Percentiles rank a stretch among this genome's conserved stretches.
These are phyloP conservation scores for Melanotaenia boesemani DNA, from an alignment of 2,797 vertebrate genomes.

Conservation along the genomic window DNA sequence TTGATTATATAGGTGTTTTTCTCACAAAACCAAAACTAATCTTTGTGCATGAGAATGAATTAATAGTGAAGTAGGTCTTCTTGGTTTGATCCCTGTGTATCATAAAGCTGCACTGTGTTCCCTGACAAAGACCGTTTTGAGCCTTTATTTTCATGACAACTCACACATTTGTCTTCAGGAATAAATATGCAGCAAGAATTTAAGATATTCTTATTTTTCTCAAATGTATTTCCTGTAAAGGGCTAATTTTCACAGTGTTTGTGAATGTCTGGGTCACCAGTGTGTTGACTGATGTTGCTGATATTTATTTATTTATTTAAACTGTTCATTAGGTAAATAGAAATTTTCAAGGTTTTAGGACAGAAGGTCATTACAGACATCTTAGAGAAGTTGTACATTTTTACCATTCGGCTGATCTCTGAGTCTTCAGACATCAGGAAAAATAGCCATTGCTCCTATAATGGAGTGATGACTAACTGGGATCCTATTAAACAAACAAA, in stretches of 20 bases:
- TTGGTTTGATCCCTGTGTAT: too few species aligned
- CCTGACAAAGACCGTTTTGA: too few species aligned
- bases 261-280: neutral
- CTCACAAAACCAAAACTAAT: neutral
- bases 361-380: too few species aligned
- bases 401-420: neutral
- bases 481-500: too few species aligned
- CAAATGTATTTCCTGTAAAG: neutral
- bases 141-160: neutral
- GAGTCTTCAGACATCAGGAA: too few species aligned
- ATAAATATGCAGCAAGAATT: neutral
- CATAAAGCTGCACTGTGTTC: too few species aligned
- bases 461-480: too few species aligned
- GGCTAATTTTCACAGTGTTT: neutral
- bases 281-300: neutral
- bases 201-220: too few species aligned
- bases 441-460: too few species aligned
- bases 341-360: too few species aligned
- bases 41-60: neutral
- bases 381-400: neutral
- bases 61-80: neutral
- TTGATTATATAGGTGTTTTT: neutral
- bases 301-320: too few species aligned
- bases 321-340: too few species aligned
- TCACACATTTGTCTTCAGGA: neutral